These are phyloP conservation scores for Chrosomus eos DNA, from an alignment of 2,797 vertebrate genomes.

Conservation along the genomic window DNA sequence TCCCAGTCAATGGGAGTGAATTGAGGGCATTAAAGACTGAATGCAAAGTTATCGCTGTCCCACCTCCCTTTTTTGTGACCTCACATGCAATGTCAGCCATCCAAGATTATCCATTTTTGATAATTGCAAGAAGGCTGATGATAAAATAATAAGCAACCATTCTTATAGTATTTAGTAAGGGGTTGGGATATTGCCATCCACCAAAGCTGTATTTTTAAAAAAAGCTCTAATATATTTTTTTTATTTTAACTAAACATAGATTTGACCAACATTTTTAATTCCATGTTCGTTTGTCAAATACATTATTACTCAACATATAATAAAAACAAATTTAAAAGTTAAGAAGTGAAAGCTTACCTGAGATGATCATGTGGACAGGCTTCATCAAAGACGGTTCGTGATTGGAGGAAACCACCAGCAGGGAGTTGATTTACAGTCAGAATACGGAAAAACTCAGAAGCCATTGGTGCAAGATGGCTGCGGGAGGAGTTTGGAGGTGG, in stretches of 20 bases:
- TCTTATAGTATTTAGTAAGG: not conserved
- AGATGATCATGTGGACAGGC: conserved; percentile 97
- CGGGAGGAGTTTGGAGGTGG: conserved; percentile 88
- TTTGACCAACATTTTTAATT: not conserved
- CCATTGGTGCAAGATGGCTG: conserved; percentile 89
- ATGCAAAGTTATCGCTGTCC: not conserved
- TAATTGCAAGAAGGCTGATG: not conserved
- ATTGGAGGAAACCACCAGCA: conserved; percentile 83
- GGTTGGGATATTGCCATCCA: not conserved
- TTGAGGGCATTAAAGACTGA: not conserved
- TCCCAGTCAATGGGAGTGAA: not conserved
- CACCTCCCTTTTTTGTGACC: not conserved
- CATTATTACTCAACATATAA: not conserved
- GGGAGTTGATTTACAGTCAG: conserved; percentile 81
- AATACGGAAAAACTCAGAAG: conserved; percentile 88
- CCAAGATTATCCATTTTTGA: not conserved
- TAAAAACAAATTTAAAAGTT: not conserved
- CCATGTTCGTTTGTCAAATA: not conserved
- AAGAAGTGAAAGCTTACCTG: conserved; percentile 75
- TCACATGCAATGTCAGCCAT: not conserved
- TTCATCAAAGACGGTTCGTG: conserved; percentile 87
- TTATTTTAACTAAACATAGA: not conserved
- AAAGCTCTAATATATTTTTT: not conserved
- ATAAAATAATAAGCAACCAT: not conserved
- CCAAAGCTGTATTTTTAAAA: not conserved